A percentile compares a stretch with the other conserved stretches of the same genome.
Evolutionary conservation across 2,113 vertebrate species (phyloP).

Genomic region (Mohoua ochrocephala): DNA sequence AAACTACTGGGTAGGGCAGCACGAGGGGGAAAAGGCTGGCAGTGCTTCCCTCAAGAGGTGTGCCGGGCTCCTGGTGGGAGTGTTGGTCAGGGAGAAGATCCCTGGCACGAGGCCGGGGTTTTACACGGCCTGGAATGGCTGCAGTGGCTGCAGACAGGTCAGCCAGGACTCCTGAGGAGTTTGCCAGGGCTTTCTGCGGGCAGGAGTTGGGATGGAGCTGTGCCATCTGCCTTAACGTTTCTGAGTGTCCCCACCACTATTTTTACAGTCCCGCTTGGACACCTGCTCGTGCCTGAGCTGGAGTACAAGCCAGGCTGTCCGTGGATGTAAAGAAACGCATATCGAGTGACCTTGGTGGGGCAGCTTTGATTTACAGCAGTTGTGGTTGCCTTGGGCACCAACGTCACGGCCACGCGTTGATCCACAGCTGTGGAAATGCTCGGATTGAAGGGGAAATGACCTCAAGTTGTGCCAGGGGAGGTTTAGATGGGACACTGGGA

Average conservation of each 20-base stretch:
- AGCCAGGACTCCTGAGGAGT: neutral
- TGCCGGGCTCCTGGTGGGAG: neutral
- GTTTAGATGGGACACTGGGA: neutral
- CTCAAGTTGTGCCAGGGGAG: neutral
- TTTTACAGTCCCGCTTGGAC: neutral
- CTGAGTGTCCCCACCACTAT: neutral
- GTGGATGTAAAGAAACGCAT: neutral
- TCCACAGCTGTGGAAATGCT: neutral
- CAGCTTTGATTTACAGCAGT: neutral
- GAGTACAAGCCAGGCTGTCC: neutral
- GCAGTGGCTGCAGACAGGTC: neutral
- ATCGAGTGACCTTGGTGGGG: neutral
- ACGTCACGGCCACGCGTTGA: accelerated
- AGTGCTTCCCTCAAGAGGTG: neutral
- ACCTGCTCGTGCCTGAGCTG: neutral
- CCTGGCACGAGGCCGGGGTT: neutral
- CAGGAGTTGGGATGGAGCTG: neutral
- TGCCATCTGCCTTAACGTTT: neutral
- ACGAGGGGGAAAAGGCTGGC: neutral
- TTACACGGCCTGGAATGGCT: neutral
- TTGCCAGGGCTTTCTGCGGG: neutral
- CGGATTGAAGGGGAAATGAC: accelerated
- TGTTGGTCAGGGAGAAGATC: neutral
- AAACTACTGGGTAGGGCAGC: neutral
- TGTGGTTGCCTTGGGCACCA: neutral